Conservation (phyloP, 2,888 invertebrate species). For the Athalia cordata region DNA sequence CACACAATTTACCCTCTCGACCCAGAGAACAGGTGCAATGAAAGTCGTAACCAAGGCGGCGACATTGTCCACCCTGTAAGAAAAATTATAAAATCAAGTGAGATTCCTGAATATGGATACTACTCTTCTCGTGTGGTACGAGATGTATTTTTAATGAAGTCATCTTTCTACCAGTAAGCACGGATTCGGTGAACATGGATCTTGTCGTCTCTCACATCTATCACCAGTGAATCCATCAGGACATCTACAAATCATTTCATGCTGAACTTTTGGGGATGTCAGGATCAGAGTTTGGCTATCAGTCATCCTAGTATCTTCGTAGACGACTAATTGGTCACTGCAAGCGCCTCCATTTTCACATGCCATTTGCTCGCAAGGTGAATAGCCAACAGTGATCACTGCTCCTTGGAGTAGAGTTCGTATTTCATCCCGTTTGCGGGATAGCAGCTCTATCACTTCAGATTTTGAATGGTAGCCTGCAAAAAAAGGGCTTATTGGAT, state of each 20-base stretch:
- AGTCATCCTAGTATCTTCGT: constrained; percentile 83
- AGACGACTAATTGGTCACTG: constrained; percentile 82
- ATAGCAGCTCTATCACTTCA: constrained; percentile 80
- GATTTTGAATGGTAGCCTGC: constrained; percentile 80
- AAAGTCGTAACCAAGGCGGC: constrained; percentile 89
- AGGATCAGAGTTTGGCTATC: constrained; percentile 89
- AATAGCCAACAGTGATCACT: constrained; percentile 82
- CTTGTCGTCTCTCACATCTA: constrained; percentile 89
- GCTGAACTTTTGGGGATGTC: constrained; percentile 86
- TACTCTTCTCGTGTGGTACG: not conserved
- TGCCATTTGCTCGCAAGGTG: constrained; percentile 83
- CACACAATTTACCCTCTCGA: constrained; percentile 89
- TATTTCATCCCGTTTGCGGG: constrained; percentile 80
- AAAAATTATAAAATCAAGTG: not conserved
- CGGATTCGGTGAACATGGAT: constrained; percentile 93
- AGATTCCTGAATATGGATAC: not conserved
- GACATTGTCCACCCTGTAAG: constrained; percentile 85
- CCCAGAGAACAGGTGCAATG: constrained; percentile 87
- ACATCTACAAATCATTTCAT: constrained; percentile 88
- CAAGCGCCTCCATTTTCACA: constrained; percentile 89
- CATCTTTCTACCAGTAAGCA: constrained; percentile 77
- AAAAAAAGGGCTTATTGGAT: constrained; percentile 4
- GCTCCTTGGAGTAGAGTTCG: constrained; percentile 79
- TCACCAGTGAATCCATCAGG: constrained; percentile 89
- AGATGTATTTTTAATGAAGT: not conserved